Conservation (phyloP, 2,888 invertebrate species). For the Craniophora ligustri region DNA sequence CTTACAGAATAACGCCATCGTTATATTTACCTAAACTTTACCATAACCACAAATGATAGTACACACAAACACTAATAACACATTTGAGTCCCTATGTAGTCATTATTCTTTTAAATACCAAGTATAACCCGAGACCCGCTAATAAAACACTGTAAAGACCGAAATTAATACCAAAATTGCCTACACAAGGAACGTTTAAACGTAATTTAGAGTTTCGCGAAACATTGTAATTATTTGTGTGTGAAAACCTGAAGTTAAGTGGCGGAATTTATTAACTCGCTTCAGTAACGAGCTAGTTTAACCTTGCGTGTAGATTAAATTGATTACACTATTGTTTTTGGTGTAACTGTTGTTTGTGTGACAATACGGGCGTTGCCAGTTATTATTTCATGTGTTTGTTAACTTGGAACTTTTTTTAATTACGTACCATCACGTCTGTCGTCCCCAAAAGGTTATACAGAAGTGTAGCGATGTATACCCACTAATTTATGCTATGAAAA, state of each 20-base stretch:
- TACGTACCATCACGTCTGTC: too few relatives aligned
- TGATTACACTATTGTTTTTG: conserved; percentile 7
- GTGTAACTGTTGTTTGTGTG: conserved; percentile 6
- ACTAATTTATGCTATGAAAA: too few relatives aligned
- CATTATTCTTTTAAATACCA: not conserved
- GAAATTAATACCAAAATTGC: not conserved
- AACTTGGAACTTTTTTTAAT: too few relatives aligned
- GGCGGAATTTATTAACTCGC: conserved; percentile 18
- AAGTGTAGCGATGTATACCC: too few relatives aligned
- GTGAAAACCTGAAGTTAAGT: conserved; percentile 18
- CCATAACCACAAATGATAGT: too few relatives aligned
- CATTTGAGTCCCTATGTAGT: not conserved
- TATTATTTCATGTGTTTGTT: too few relatives aligned
- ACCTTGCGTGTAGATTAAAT: conserved; percentile 19
- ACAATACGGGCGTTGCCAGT: too few relatives aligned
- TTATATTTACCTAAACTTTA: not conserved
- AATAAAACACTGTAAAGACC: not conserved
- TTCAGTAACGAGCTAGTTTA: conserved; percentile 10
- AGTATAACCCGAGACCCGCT: not conserved
- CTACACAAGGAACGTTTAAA: conserved; percentile 15
- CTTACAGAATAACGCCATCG: too few relatives aligned
- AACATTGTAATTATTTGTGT: conserved; percentile 28
- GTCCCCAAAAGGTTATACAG: too few relatives aligned
- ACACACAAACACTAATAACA: not conserved
- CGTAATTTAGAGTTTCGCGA: conserved; percentile 2